Percentiles rank a stretch among this genome's conserved stretches.
Conservation (phyloP, 2,888 invertebrate species). For the Scelioninae gen. 2 region DNA sequence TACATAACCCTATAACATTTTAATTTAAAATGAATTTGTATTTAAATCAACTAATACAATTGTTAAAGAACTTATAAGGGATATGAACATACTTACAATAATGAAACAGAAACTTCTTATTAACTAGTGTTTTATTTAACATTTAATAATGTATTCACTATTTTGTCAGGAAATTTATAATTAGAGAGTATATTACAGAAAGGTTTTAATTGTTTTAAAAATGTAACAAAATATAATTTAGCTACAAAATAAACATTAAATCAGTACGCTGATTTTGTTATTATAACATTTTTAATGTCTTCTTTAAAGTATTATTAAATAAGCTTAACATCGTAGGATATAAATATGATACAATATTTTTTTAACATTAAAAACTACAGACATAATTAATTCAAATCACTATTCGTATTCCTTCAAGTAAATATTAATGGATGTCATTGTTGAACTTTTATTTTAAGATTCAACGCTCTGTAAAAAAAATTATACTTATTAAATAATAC, state of each 20-base stretch:
- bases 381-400: constrained; percentile 61
- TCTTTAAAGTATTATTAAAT: constrained; percentile 48
- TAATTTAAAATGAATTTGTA: no score
- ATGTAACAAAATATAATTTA: constrained; percentile 58
- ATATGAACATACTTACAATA: constrained; percentile 26
- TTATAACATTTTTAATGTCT: constrained; percentile 39
- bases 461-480: constrained; percentile 22
- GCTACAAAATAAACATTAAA: constrained; percentile 46
- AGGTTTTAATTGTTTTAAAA: constrained; percentile 39
- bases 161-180: constrained; percentile 35
- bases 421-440: constrained; percentile 62
- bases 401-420: constrained; percentile 66
- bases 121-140: constrained; percentile 32
- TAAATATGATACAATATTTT: constrained; percentile 52
- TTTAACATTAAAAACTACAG: constrained; percentile 51
- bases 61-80: constrained; percentile 23
- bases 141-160: constrained; percentile 29
- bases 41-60: constrained; percentile 42
- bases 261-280: constrained; percentile 19
- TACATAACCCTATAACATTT: no score
- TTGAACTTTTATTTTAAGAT: constrained; percentile 54
- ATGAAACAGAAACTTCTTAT: constrained; percentile 45
- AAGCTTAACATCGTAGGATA: constrained; percentile 43
- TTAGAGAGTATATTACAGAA: constrained; percentile 45
- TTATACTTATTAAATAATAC: no score